Evolutionary conservation across 2,113 vertebrate genomes (phyloP).

Genomic region (Pygoscelis antarcticus): DNA sequence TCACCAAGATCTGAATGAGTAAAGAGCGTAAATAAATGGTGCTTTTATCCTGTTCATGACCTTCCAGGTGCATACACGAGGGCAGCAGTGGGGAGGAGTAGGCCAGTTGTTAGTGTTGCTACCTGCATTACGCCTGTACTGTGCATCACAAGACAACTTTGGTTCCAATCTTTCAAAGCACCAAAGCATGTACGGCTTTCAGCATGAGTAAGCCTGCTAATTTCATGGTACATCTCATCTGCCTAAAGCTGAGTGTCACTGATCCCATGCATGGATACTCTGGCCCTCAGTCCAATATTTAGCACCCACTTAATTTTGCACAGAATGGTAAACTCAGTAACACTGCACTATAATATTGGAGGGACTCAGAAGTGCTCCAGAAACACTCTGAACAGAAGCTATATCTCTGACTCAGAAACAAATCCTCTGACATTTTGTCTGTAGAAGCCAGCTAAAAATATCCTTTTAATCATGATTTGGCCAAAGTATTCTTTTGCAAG

Average conservation of each 20-base stretch:
- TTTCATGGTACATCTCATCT: neutral
- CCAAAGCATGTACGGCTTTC: neutral
- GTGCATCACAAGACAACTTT: neutral
- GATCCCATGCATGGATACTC: neutral
- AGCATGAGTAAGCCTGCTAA: neutral
- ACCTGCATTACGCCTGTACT: neutral
- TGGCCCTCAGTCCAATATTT: neutral
- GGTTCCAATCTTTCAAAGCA: neutral
- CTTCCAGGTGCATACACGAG: neutral
- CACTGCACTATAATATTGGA: neutral
- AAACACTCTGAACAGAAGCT: neutral
- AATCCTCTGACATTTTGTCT: slow-evolving; percentile 34
- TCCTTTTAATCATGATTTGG: slow-evolving; percentile 13
- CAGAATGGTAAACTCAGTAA: neutral
- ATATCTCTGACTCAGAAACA: slow-evolving; percentile 28
- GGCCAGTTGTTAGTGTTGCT: neutral
- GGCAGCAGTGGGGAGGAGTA: neutral
- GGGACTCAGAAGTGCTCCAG: neutral
- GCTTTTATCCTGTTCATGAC: neutral
- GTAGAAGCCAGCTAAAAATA: slow-evolving; percentile 37
- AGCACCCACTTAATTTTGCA: neutral
- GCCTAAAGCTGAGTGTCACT: neutral
- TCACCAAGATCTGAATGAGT: neutral
- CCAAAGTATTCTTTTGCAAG: neutral
- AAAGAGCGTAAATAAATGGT: neutral